Conservation (phyloP, 2,113 vertebrate genomes). For the Sinocyclocheilus maitianheensis region DNA sequence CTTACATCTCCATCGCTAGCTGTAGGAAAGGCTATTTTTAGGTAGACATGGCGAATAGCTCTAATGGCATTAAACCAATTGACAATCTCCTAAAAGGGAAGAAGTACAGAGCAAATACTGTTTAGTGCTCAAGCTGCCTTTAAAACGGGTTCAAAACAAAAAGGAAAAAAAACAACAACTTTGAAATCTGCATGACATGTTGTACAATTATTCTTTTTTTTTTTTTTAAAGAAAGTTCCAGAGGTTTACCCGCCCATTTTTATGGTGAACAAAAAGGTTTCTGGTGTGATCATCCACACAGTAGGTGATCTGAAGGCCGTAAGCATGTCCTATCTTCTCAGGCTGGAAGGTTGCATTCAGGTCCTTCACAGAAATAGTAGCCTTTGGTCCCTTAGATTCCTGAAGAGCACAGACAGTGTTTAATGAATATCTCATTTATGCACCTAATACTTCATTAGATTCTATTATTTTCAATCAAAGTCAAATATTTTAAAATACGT, state of each 20-base stretch:
- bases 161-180: not conserved
- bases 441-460: not conserved
- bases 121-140: not conserved
- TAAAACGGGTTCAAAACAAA: not conserved
- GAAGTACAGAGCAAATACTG: not conserved
- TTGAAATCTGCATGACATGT: too few relatives aligned
- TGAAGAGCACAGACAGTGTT: slow-evolving; percentile 46
- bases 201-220: not conserved
- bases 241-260: slow-evolving; percentile 82
- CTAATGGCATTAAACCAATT: slow-evolving; percentile 92
- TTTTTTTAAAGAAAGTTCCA: not conserved
- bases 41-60: slow-evolving; percentile 84
- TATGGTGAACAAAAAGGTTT: slow-evolving; percentile 89
- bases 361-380: slow-evolving; percentile 80
- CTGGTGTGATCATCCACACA: slow-evolving; percentile 72
- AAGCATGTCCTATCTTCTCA: slow-evolving; percentile 83
- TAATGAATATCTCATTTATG: not conserved
- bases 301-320: slow-evolving; percentile 90
- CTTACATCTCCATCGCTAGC: slow-evolving; percentile 83
- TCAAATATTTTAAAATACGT: not conserved
- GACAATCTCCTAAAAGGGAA: slow-evolving; percentile 84
- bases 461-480: not conserved
- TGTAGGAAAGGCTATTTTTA: slow-evolving; percentile 83
- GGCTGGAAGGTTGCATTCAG: slow-evolving; percentile 90
- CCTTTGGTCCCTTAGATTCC: slow-evolving; percentile 85